Conservation (phyloP, 2,888 invertebrate species). For the Timandra comae region DNA sequence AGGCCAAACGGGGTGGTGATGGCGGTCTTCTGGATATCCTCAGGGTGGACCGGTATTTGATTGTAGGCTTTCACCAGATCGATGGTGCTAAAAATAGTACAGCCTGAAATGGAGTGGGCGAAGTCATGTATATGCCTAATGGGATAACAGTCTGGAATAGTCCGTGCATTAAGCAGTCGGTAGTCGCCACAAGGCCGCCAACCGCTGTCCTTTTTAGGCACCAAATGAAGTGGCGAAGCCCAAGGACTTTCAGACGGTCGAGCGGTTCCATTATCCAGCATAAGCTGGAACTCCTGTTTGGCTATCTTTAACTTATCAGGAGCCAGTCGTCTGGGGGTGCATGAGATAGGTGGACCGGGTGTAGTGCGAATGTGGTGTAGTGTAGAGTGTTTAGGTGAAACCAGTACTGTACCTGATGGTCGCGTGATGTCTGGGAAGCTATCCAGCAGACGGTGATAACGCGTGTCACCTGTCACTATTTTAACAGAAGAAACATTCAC, state of each 20-base stretch:
- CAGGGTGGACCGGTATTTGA: constrained; percentile 38
- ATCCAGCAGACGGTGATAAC: constrained; percentile 6
- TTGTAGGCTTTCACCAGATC: constrained; percentile 33
- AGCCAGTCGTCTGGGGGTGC: constrained; percentile 27
- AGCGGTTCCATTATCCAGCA: constrained; percentile 23
- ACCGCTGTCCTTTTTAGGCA: constrained; percentile 31
- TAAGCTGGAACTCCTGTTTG: constrained; percentile 27
- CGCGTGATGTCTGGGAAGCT: constrained; percentile 14
- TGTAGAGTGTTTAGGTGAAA: constrained; percentile 9
- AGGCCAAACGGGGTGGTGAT: constrained; percentile 26
- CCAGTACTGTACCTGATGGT: constrained; percentile 11
- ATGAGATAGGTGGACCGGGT: constrained; percentile 24
- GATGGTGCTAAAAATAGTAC: constrained; percentile 15
- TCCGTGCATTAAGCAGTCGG: constrained; percentile 30
- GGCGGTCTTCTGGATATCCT: constrained; percentile 39
- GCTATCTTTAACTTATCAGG: constrained; percentile 29
- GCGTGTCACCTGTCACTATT: constrained; percentile 6
- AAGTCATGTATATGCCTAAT: constrained; percentile 16
- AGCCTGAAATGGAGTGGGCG: constrained; percentile 4
- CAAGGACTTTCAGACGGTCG: constrained; percentile 21
- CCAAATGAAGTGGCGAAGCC: constrained; percentile 36
- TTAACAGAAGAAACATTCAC: constrained; percentile 11
- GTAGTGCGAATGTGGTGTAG: constrained; percentile 23
- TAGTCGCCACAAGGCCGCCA: constrained; percentile 45
- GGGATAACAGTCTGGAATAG: constrained; percentile 33